Base-by-base conservation (phyloP, 2,797 vertebrate species). In the Protosalanx chinensis region DNA sequence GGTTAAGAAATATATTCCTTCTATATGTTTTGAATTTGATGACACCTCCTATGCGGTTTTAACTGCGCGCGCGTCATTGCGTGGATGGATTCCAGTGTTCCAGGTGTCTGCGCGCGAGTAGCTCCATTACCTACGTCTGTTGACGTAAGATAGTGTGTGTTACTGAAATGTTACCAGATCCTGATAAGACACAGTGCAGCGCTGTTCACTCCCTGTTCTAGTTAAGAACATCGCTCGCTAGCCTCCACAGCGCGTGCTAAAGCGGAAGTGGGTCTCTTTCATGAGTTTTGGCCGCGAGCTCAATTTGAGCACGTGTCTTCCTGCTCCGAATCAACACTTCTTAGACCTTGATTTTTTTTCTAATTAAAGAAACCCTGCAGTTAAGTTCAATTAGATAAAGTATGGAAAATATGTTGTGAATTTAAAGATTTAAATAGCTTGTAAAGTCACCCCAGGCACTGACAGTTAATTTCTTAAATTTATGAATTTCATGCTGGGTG, bases 351-450 rank as follows among this genome's bases (percentile, higher is more conserved):
- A 89, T n/a, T 30, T 51, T 16, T 27, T 30, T 92, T 91, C 91
- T 93, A 91, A 93, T 95, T 94, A 94, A 93, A 94, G 91, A 93
- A 92, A 93, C 90, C 92, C 93, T 89, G 90, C 92, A 93, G 93
- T 93, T 92, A 93, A 93, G 90, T 93, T 93, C 92, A 93, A 94
- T 93, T 93, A 94, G 92, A 93, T 89, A 90, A 92, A 92, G 92
- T 89, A 92, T 91, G 90, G 91, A 93, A 88, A 91, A 91, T 88
- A 91, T 92, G 91, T 92, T 92, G 91, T 90, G 90, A 94, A 92
- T 94, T 93, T 94, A 95, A 93, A 93, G 93, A 94, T 93, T 94
- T 93, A 93, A 94, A 94, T 93, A 94, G 93, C 93, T 95, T 89
- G 93, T 91, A 91, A 93, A 93, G 89, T 91, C 86, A 92, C 93